Percentiles rank a stretch among this genome's conserved stretches.
phyloP scores from a whole-genome alignment of 2,113 vertebrate species.

The Callionymus lyra region DNA sequence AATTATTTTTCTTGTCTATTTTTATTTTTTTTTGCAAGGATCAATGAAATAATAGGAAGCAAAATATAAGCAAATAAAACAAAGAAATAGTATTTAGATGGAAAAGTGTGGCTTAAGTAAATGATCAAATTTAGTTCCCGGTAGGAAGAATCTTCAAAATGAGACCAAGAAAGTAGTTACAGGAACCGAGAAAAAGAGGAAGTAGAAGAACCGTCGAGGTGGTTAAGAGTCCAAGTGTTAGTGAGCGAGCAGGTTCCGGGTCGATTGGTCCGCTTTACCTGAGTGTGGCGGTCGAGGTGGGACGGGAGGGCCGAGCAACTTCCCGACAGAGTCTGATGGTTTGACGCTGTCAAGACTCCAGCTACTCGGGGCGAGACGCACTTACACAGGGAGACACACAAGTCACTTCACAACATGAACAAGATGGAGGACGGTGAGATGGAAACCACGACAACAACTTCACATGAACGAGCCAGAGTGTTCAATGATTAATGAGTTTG shows the following conservation, averaged over 20 bases:
- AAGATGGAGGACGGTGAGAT: conserved; percentile 11
- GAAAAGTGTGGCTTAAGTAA: too few relatives aligned
- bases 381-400: conserved; percentile 61
- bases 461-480: too few relatives aligned
- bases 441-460: background rate
- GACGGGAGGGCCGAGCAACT: conserved; percentile 82
- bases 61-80: too few relatives aligned
- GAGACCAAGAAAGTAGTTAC: too few relatives aligned
- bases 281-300: conserved; percentile 87
- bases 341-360: conserved; percentile 96
- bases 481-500: too few relatives aligned
- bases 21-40: too few relatives aligned
- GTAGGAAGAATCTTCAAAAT: too few relatives aligned
- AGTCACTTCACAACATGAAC: conserved; percentile 29
- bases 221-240: conserved; percentile 36
- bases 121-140: too few relatives aligned
- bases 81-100: too few relatives aligned
- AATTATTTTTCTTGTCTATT: too few relatives aligned
- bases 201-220: conserved; percentile 10
- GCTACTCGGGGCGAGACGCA: conserved; percentile 85
- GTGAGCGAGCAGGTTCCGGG: background rate
- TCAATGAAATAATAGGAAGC: too few relatives aligned
- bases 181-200: background rate
- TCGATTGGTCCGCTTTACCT: conserved; percentile 65
- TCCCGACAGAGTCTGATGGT: conserved; percentile 82